Percentiles rank a stretch among this genome's conserved stretches.
Conservation (phyloP, 2,113 vertebrate genomes). For the Clarias batrachus region DNA sequence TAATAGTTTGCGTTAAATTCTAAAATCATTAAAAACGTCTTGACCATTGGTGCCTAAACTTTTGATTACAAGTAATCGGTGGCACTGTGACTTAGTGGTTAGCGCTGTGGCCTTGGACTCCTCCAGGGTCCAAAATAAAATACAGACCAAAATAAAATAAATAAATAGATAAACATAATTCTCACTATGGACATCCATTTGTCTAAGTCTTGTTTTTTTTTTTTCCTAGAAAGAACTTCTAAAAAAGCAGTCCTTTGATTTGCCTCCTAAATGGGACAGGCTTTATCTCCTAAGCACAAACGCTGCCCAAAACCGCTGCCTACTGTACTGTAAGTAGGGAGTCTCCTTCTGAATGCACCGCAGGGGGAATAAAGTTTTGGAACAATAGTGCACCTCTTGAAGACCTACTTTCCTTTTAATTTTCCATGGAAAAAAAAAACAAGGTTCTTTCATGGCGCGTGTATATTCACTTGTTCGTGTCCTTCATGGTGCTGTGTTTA, state of each 20-base stretch:
- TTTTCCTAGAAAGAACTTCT: neutral
- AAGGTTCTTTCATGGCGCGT: neutral
- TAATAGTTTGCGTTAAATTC: neutral
- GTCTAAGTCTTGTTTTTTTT: neutral
- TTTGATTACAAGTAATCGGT: neutral
- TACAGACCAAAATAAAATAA: no score
- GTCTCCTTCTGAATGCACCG: neutral
- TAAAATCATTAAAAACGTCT: neutral
- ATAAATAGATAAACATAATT: neutral
- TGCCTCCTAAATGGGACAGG: neutral
- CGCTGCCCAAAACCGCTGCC: neutral
- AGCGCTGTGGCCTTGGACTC: no score
- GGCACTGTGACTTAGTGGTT: no score
- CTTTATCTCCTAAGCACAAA: neutral
- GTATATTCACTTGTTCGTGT: neutral
- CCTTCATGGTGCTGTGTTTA: constrained; percentile 21
- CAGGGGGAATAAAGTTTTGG: neutral
- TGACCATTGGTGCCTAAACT: neutral
- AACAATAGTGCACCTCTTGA: neutral
- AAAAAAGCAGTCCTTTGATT: neutral
- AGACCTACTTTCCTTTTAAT: neutral
- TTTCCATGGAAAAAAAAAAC: neutral
- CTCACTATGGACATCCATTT: neutral
- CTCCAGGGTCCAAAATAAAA: no score
- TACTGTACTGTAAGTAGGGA: neutral